phyloP scores from a whole-genome alignment of 2,797 vertebrate genomes.

The Hafferia zeledoni region DNA sequence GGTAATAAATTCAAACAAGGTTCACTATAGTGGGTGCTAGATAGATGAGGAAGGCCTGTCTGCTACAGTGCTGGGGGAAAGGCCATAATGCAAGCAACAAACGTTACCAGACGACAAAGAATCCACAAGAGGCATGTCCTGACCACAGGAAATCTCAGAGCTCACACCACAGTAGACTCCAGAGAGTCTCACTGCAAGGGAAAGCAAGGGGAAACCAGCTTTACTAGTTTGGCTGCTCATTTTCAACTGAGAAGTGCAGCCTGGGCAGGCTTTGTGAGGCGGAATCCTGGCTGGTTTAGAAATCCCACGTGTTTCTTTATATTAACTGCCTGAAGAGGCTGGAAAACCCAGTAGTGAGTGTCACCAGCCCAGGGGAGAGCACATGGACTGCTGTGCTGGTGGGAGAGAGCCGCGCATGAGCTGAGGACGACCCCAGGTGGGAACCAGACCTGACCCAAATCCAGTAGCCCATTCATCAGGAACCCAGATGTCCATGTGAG shows the following conservation, averaged over 20 bases:
- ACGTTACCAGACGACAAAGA: not conserved
- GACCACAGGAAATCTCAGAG: not conserved
- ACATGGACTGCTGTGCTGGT: not conserved
- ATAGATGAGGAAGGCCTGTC: not conserved
- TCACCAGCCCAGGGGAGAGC: not conserved
- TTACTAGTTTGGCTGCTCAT: not conserved
- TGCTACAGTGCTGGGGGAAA: not conserved
- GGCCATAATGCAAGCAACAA: not conserved
- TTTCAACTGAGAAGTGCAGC: not conserved
- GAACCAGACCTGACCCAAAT: not conserved
- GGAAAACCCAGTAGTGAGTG: not conserved
- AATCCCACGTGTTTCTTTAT: not conserved
- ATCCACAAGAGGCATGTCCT: not conserved
- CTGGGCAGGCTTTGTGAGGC: not conserved
- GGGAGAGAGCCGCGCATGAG: not conserved
- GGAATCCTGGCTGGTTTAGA: not conserved
- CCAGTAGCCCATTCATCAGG: not conserved
- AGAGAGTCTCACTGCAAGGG: not conserved
- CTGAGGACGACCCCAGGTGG: accelerated
- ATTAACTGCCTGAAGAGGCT: not conserved
- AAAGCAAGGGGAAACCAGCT: not conserved
- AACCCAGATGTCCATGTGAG: accelerated
- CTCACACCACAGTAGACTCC: not conserved
- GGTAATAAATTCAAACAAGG: not conserved
- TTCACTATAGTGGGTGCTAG: not conserved